Conservation (phyloP, 2,113 vertebrate genomes). For the Tachycineta bicolor region DNA sequence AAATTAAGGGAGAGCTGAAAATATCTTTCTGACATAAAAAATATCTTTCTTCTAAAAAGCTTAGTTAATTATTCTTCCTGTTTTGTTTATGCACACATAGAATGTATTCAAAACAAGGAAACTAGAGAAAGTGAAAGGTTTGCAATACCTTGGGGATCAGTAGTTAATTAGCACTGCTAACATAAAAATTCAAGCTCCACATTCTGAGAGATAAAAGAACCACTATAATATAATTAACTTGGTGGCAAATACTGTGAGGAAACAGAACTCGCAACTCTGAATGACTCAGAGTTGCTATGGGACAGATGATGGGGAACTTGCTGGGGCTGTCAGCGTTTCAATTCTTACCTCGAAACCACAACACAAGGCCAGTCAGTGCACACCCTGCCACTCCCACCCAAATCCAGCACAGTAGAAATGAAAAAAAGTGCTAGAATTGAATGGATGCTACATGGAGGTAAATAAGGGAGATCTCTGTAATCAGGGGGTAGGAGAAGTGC, state of each 20-base stretch:
- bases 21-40: not conserved
- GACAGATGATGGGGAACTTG: not conserved
- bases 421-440: not conserved
- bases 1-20: not conserved
- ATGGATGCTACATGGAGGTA: not conserved
- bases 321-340: not conserved
- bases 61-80: not conserved
- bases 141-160: not conserved
- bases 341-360: constrained; percentile 2
- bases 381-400: not conserved
- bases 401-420: not conserved
- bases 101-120: not conserved
- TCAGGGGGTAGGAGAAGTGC: not conserved
- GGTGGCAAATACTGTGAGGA: not conserved
- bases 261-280: not conserved
- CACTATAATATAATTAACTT: not conserved
- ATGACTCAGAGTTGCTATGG: not conserved
- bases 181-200: not conserved
- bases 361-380: not conserved
- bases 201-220: not conserved
- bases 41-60: not conserved
- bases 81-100: not conserved
- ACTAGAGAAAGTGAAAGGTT: not conserved
- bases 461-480: not conserved
- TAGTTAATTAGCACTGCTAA: not conserved